phyloP scores from a whole-genome alignment of 2,113 vertebrate genomes.

The Larimichthys polyactis region DNA sequence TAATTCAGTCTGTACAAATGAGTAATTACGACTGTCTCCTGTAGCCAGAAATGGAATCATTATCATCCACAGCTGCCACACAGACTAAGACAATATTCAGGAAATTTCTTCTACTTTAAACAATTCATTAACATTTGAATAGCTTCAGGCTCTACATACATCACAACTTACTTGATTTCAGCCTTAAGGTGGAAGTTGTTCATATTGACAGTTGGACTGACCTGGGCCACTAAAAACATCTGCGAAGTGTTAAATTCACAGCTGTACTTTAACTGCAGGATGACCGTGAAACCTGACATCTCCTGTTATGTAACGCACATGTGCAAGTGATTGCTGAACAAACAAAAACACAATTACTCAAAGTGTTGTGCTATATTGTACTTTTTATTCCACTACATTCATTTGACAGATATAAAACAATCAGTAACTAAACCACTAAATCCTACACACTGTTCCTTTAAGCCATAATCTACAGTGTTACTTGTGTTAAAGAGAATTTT shows the following conservation, averaged over 20 bases:
- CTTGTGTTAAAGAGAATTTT: background rate
- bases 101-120: background rate
- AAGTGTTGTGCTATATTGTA: background rate
- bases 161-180: background rate
- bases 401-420: background rate
- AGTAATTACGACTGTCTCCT: background rate
- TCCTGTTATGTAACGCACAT: background rate
- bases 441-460: background rate
- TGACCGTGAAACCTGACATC: background rate
- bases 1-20: background rate
- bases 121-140: background rate
- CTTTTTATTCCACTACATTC: background rate
- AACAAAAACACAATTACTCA: too few species aligned
- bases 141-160: conserved; percentile 2
- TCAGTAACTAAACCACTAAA: background rate
- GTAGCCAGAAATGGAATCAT: background rate
- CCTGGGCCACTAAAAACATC: background rate
- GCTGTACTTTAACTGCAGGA: background rate
- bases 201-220: conserved; percentile 3
- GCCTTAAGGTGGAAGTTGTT: conserved; percentile 2
- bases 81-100: background rate
- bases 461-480: background rate
- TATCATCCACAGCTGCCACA: background rate
- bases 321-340: background rate
- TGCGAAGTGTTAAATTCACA: conserved; percentile 13